Evolutionary conservation across 2,888 invertebrate genomes (phyloP).

Genomic region (Oligia fasciuncula): DNA sequence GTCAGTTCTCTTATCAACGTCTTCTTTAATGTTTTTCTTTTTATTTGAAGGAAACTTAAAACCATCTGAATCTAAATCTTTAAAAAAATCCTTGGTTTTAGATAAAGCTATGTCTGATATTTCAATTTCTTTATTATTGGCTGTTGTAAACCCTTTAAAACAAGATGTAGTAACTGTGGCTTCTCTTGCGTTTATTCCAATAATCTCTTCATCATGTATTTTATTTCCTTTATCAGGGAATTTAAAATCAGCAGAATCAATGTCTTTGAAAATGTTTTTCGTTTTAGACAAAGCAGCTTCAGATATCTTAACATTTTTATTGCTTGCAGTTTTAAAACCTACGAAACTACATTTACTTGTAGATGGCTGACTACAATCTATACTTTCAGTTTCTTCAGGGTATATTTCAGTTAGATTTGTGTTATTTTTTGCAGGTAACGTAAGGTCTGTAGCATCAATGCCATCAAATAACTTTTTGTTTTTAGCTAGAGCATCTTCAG

Average conservation of each 20-base stretch:
- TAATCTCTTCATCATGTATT: neutral
- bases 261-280: conserved; percentile 48
- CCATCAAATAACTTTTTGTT: conserved; percentile 23
- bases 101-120: conserved; percentile 69
- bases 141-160: conserved; percentile 53
- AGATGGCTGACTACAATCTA: neutral
- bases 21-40: neutral
- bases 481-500: conserved; percentile 21
- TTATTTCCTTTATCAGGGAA: neutral
- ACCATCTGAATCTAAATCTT: conserved; percentile 62
- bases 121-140: conserved; percentile 67
- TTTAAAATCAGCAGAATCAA: conserved; percentile 29
- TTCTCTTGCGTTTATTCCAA: neutral
- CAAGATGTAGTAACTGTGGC: neutral
- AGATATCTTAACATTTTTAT: conserved; percentile 41
- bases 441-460: conserved; percentile 5
- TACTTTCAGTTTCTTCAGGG: neutral
- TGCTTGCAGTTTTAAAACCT: conserved; percentile 46
- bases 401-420: neutral
- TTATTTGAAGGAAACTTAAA: conserved; percentile 16
- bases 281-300: conserved; percentile 27
- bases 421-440: neutral
- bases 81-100: conserved; percentile 70
- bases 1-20: neutral
- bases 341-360: conserved; percentile 17